Evolutionary conservation across 2,797 vertebrate species (phyloP), one percentile per base, ranked within the genome.

Genomic region (Crocidura indochinensis): DNA sequence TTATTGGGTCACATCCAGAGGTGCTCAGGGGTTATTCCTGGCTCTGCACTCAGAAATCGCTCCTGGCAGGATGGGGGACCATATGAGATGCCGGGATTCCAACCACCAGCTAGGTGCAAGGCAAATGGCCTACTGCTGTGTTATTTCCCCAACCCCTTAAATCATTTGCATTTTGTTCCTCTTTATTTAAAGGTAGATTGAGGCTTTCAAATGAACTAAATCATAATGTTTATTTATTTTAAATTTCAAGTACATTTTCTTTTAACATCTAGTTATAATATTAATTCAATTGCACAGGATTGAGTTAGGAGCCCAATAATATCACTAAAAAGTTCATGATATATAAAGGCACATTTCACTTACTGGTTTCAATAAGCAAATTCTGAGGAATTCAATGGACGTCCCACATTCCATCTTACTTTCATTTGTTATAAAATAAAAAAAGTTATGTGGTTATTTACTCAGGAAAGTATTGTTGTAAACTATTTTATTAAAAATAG

Each of bases 201-300:
- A 91, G 68, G 62, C 83, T 96, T 94, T 88, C 93, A 56, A 15
- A 86, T n/a, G 91, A 84, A 87, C 46, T 87, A 88, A 96, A 92
- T 74, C 56, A 84, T 47, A 77, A 60, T 90, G 91, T 93, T 90
- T 12, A 64, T 93, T 97, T 12, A 90, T 95, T 97, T 95, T 96
- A 96, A 95, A 90, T 67, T 78, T 95, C 96, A 87, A 94, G 93
- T 93, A 76, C 92, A 24, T 73, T 83, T 80, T 94, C 89, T 97
- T 97, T 96, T 96, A 97, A 96, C 94, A 96, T 92, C 78, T 88
- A 95, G 83, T 84, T 91, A 88, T 87, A 62, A 96, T 76, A 92
- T 95, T 92, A 97, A 96, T 93, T 95, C 80, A 97, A 90, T 93
- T 94, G 90, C 77, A 95, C 67, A 90, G 83, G 60, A 94, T 91